These are phyloP conservation scores for Luperina testacea DNA, from an alignment of 2,888 invertebrate genomes.

Conservation along the genomic window DNA sequence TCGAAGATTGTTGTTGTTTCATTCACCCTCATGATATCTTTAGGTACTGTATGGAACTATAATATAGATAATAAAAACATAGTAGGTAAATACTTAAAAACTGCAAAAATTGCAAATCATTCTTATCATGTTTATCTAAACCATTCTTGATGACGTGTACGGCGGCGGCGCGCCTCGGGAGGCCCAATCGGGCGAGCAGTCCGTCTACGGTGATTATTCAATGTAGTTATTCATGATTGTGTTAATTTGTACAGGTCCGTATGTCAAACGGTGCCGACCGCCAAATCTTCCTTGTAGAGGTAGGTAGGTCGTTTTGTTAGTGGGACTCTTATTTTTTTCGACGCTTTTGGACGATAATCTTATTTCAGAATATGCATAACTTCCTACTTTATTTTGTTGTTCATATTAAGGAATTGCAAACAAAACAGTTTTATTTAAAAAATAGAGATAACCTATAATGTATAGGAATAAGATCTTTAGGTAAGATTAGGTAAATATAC, in stretches of 20 bases:
- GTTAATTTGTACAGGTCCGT: slow-evolving; percentile 24
- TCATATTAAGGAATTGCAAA: background rate
- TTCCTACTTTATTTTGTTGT: background rate
- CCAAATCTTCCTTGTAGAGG: slow-evolving; percentile 24
- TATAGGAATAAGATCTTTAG: background rate
- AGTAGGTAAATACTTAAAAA: slow-evolving; percentile 5
- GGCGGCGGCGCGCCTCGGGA: slow-evolving; percentile 54
- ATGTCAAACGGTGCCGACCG: slow-evolving; percentile 1
- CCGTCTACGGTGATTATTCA: slow-evolving; percentile 47
- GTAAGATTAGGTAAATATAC: background rate
- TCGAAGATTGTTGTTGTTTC: background rate
- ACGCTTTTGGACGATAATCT: background rate
- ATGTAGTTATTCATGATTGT: slow-evolving; percentile 44
- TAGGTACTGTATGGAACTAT: background rate
- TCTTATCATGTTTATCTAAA: slow-evolving; percentile 62
- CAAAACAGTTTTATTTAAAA: background rate
- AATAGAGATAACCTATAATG: background rate
- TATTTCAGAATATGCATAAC: background rate
- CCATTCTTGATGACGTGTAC: slow-evolving; percentile 58
- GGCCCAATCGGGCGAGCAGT: slow-evolving; percentile 65
- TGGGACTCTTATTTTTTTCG: background rate
- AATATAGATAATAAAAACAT: background rate
- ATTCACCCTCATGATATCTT: background rate
- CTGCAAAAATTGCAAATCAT: slow-evolving; percentile 58
- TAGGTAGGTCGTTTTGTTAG: slow-evolving; percentile 34